These are phyloP conservation scores for Pseudomyrmex gracilis DNA, from an alignment of 1,140 invertebrate species.

Conservation along the genomic window DNA sequence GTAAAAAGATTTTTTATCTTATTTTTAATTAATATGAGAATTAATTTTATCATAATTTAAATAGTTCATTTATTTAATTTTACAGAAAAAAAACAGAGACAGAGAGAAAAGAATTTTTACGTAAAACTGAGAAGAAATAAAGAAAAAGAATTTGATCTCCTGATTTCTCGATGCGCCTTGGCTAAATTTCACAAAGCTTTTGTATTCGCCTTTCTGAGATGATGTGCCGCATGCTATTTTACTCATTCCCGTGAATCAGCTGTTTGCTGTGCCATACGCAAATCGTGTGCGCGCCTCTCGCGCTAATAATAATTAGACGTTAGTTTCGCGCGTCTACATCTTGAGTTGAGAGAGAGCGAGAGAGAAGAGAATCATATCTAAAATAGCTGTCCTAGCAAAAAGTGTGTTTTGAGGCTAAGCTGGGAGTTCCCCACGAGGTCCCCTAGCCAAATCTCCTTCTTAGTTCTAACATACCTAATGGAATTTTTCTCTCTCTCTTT, in stretches of 20 bases:
- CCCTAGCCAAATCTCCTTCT: slow-evolving; percentile 16
- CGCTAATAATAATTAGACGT: slow-evolving; percentile 75
- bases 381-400: slow-evolving; percentile 62
- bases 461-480: not conserved
- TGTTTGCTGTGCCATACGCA: slow-evolving; percentile 49
- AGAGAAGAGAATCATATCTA: slow-evolving; percentile 74
- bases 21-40: not conserved
- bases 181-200: not conserved
- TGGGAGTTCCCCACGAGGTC: slow-evolving; percentile 14
- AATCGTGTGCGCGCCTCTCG: slow-evolving; percentile 3
- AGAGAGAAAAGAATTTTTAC: not conserved
- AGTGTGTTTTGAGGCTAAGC: slow-evolving; percentile 67
- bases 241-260: slow-evolving; percentile 63
- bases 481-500: slow-evolving; percentile 13
- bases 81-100: too few relatives aligned
- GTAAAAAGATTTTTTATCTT: not conserved
- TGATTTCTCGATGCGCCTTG: too few relatives aligned
- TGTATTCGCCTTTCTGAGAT: not conserved
- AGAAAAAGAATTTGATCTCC: not conserved
- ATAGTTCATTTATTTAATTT: slow-evolving; percentile 31
- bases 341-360: slow-evolving; percentile 22
- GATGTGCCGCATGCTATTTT: slow-evolving; percentile 25
- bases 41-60: slow-evolving; percentile 25
- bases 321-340: slow-evolving; percentile 47
- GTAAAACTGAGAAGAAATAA: not conserved